phyloP scores from a whole-genome alignment of 1,140 invertebrate species.

The Zaprionus taronus region DNA sequence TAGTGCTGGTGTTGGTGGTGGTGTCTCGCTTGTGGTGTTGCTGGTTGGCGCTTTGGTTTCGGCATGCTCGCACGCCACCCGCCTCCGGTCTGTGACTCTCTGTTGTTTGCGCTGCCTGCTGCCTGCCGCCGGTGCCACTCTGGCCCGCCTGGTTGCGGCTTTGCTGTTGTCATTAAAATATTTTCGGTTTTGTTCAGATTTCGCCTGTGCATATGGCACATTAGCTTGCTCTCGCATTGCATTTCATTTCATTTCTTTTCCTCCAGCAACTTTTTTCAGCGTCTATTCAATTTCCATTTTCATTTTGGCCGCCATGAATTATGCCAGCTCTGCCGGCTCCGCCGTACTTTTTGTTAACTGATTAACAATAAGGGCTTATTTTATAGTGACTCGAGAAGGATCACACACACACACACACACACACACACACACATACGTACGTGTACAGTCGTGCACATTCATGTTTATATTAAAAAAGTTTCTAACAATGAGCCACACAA shows the following conservation, averaged over 20 bases:
- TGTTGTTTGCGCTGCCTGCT: constrained; percentile 23
- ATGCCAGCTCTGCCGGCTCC: constrained; percentile 55
- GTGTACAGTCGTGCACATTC: constrained; percentile 47
- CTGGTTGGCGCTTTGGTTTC: constrained; percentile 38
- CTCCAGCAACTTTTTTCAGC: constrained; percentile 60
- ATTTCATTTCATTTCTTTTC: constrained; percentile 31
- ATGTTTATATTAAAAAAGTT: constrained; percentile 83
- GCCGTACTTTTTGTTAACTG: constrained; percentile 72
- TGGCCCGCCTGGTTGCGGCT: constrained; percentile 18
- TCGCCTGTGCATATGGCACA: constrained; percentile 26
- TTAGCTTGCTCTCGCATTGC: constrained; percentile 6
- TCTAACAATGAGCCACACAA: constrained; percentile 73
- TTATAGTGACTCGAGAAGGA: constrained; percentile 33
- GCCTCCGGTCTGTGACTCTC: background rate
- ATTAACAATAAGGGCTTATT: constrained; percentile 73
- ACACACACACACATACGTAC: constrained; percentile 1
- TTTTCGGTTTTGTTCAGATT: constrained; percentile 80
- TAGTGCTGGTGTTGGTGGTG: constrained; percentile 21
- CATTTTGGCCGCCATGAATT: constrained; percentile 65
- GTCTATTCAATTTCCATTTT: constrained; percentile 59
- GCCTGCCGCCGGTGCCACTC: background rate
- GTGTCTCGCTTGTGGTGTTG: constrained; percentile 28
- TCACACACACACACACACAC: background rate
- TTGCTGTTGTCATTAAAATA: constrained; percentile 81
- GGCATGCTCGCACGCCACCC: constrained; percentile 12